Evolutionary conservation across 2,888 invertebrate species (phyloP), one percentile per base, ranked within the genome.

Genomic region (Orthonevra nobilis): DNA sequence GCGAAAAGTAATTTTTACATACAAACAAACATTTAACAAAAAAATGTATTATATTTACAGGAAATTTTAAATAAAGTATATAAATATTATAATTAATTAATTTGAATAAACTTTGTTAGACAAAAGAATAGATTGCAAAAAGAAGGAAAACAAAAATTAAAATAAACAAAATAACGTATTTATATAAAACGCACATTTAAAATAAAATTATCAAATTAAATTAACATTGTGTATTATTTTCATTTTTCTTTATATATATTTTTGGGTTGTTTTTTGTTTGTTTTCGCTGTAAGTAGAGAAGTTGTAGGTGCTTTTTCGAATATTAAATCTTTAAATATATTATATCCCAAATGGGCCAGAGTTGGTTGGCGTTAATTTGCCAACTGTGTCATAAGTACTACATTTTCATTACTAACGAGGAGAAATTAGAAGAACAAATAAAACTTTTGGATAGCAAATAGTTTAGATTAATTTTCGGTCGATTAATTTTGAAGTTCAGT

Each of bases 11-110:
- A 73, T 58, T 73, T 73, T 73, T 66, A 66, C 56, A 74, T 38
- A 52, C 60, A 48, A 68, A 40, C 74, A 74, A 68, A 40, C 74
- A 74, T 72, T 63, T 44, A 30, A 68, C 40, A 44, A 20, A 50
- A 60, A 64, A 56, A 54, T 70, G 54, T 50, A 74, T 68, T 74
- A 74, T 74, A 74, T 74, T 74, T 74, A 74, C 68, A 74, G 74
- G 74, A 74, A 74, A 58, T 54, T 68, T 26, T 60, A 64, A 73
- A 46, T 60, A 68, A 68, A 66, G 68, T 36, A 54, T 68, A 68
- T 40, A 64, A 56, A 26, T 61, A 70, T 52, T 52, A 64, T 61
- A 46, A 74, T 60, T 60, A 74, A 68, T 54, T 68, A 40, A 50
- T 74, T 74, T 61, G 32, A 40, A 74, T 46, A 60, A 68, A 54